Base-by-base conservation (phyloP, 2,888 invertebrate species). In the Dicycla oo region DNA sequence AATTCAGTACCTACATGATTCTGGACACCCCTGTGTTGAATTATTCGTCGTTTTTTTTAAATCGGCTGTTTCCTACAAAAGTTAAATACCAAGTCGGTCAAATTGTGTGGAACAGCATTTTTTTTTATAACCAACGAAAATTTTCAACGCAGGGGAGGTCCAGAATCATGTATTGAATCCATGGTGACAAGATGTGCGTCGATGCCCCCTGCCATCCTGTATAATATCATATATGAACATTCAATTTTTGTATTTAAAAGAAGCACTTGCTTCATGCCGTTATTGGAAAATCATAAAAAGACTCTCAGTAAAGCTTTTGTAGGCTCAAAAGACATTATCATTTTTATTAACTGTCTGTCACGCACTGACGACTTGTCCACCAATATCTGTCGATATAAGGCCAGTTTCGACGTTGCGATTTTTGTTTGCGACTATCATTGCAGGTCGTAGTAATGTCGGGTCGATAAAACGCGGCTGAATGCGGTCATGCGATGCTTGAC, bases 401-500 rank as follows among this genome's bases (percentile, higher is more conserved):
- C 70, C 78, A 85, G 72, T 86, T 82, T 56, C 83, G 88, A 80
- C 85, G 86, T 84, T 87, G 88, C 89, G 88, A 87, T 87, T 88
- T 91, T 91, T 92, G 89, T 86, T 86, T 93, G 93, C 94, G 91
- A 90, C 92, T 94, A 91, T 94, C 92, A 92, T 94, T 94, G 85
- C 94, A 94, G 94, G 94, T 94, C 91, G 91, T 92, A 91, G 90
- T 91, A 91, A 88, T 85, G 89, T 92, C 90, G 92, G 91, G 89
- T 91, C 89, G 87, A 85, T 75, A 86, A 89, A 86, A 88, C 87
- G 91, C 89, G 91, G 86, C 86, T 86, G 86, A 82, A 87, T 85
- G 92, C 90, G 93, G 93, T 93, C 93, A 91, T 91, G 90, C 92
- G 91, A 92, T 90, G 92, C 92, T 92, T 94, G 94, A 93, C 92